Base-by-base conservation (phyloP, 2,113 vertebrate species). In the Sterrhoptilus dennistouni region DNA sequence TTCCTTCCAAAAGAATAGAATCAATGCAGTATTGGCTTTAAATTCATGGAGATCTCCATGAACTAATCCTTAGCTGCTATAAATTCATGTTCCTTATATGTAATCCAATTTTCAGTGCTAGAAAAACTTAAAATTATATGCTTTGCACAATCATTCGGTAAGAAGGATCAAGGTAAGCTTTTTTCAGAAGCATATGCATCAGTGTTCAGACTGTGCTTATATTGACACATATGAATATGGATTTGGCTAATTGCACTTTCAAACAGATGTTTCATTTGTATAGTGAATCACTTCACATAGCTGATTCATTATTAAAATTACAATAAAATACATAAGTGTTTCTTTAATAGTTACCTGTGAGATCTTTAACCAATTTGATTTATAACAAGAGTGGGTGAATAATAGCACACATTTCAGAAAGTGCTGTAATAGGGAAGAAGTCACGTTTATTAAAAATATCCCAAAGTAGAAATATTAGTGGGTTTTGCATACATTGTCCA, bases 241-340 rank as follows among this genome's bases (percentile, higher is more conserved):
- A 60, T 64, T 72, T 65, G 85, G 27, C 10, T 50, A 28, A 49
- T 79, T 79, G 18, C 5, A 27, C 11, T 84, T 89, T 79, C 25
- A 69, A 14, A 7, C 5, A 19, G 17, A 33, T 47, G 14, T 64
- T 90, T 83, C 8, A 53, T 53, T 83, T 29, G 1, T 60, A 33
- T 72, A 57, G 5, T 11, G 23, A 49, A 36, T 74, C 0, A n/a
- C 74, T 56, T 61, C 18, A 23, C 52, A 27, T 13, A 65, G 57
- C 6, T 24, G 5, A 40, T 70, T 65, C 23, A 66, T 18, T 75
- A 70, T 20, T 82, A 78, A 71, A 76, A 84, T 63, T 4, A 27
- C 5, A 56, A 50, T 50, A 23, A 72, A 86, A 87, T 53, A 6
- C 2, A 25, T 12, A 35, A 2, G 0, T 6, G 0, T 0, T 6